A percentile compares a stretch with the other conserved stretches of the same genome.
phyloP scores from a whole-genome alignment of 2,888 invertebrate species.

The Lepidochitona cinerea region DNA sequence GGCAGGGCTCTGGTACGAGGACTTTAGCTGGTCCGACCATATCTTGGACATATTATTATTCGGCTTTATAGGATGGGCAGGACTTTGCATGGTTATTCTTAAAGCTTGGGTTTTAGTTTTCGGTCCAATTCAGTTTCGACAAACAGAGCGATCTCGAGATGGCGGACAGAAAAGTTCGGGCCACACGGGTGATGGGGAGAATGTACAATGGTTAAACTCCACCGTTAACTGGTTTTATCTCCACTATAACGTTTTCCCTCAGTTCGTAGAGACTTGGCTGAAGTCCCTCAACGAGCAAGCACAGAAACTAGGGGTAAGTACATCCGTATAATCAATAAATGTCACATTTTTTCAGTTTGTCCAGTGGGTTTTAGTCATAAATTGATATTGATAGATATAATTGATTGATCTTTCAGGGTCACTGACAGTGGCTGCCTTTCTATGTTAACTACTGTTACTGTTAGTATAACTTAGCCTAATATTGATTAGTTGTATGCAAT shows the following conservation, averaged over 20 bases:
- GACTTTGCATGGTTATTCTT: slow-evolving; percentile 54
- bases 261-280: slow-evolving; percentile 70
- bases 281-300: slow-evolving; percentile 70
- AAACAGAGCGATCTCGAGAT: slow-evolving; percentile 36
- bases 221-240: slow-evolving; percentile 66
- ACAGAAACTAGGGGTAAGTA: slow-evolving; percentile 68
- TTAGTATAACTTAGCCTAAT: too few relatives aligned
- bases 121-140: slow-evolving; percentile 58
- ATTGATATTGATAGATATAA: too few relatives aligned
- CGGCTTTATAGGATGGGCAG: slow-evolving; percentile 64
- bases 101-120: slow-evolving; percentile 61
- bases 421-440: too few relatives aligned
- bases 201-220: slow-evolving; percentile 66
- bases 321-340: too few relatives aligned
- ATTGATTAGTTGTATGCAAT: too few relatives aligned
- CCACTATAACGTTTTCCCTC: slow-evolving; percentile 61
- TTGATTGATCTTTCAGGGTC: too few relatives aligned
- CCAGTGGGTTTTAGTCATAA: too few relatives aligned
- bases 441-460: too few relatives aligned
- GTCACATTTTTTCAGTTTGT: too few relatives aligned
- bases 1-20: slow-evolving; percentile 57
- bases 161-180: slow-evolving; percentile 24
- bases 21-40: slow-evolving; percentile 62
- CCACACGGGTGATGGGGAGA: slow-evolving; percentile 48
- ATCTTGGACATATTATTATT: slow-evolving; percentile 66